Conservation (phyloP, 1,140 invertebrate species). For the Dufourea novaeangliae region DNA sequence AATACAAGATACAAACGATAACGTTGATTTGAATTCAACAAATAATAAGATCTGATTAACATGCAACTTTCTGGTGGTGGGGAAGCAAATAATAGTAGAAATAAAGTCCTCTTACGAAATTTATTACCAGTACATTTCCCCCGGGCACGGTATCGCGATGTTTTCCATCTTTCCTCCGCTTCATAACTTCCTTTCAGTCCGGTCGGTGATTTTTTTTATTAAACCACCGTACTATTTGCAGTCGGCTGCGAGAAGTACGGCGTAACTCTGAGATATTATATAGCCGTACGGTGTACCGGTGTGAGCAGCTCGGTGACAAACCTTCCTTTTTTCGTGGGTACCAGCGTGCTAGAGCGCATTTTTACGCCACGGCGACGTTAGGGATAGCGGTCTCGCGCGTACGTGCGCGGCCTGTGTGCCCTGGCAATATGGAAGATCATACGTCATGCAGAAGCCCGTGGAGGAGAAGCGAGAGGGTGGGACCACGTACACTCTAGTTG, state of each 20-base stretch:
- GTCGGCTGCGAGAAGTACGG: constrained; percentile 63
- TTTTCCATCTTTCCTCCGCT: constrained; percentile 53
- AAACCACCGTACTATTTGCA: constrained; percentile 70
- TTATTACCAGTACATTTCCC: constrained; percentile 9
- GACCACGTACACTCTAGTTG: constrained; percentile 25
- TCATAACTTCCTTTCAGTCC: constrained; percentile 56
- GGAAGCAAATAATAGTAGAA: background rate
- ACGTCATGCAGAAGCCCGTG: constrained; percentile 73
- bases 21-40: too few species aligned
- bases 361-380: constrained; percentile 39
- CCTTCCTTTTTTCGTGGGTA: constrained; percentile 47
- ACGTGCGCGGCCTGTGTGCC: constrained; percentile 62
- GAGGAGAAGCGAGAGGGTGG: constrained; percentile 47
- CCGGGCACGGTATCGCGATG: constrained; percentile 29
- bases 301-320: constrained; percentile 70
- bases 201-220: constrained; percentile 60
- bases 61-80: background rate
- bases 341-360: constrained; percentile 45
- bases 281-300: constrained; percentile 62
- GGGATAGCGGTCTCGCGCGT: constrained; percentile 16
- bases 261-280: constrained; percentile 74
- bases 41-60: background rate
- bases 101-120: constrained; percentile 19
- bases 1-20: too few species aligned
- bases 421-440: constrained; percentile 77